Conservation (phyloP, 2,797 vertebrate species). For the Danio albolineatus region DNA sequence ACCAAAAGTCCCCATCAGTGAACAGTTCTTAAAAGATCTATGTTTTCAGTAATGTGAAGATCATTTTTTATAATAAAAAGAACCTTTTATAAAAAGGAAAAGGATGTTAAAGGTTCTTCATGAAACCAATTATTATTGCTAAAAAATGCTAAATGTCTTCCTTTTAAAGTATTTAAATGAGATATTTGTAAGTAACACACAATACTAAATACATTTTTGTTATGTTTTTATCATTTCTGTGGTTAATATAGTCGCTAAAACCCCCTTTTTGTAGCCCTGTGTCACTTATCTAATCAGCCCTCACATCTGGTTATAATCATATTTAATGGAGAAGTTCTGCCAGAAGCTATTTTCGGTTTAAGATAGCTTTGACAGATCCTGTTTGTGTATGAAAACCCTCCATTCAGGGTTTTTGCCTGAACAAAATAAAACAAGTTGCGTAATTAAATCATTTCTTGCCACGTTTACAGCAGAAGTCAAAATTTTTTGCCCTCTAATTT, state of each 20-base stretch:
- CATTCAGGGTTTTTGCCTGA: conserved; percentile 46
- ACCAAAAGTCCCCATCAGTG: no score
- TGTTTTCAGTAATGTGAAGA: no score
- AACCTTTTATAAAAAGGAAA: no score
- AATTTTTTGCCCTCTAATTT: no score
- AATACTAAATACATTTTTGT: neutral
- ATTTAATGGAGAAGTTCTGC: conserved; percentile 76
- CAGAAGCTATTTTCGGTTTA: conserved; percentile 73
- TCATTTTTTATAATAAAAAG: no score
- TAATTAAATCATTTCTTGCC: conserved; percentile 6
- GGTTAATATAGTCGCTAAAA: conserved; percentile 52
- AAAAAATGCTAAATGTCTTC: neutral
- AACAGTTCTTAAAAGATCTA: no score
- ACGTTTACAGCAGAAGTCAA: neutral
- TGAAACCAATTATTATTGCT: neutral
- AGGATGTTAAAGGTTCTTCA: neutral
- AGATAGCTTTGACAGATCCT: conserved; percentile 60
- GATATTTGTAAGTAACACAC: neutral
- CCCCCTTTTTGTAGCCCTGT: conserved; percentile 71
- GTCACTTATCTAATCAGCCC: conserved; percentile 71
- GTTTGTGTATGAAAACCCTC: conserved; percentile 49
- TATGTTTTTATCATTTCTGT: neutral
- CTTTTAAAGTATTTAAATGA: neutral
- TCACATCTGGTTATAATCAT: conserved; percentile 80
- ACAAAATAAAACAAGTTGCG: conserved; percentile 3